Base-by-base conservation (phyloP, 1,140 invertebrate species). In the Calephelis nemesis region DNA sequence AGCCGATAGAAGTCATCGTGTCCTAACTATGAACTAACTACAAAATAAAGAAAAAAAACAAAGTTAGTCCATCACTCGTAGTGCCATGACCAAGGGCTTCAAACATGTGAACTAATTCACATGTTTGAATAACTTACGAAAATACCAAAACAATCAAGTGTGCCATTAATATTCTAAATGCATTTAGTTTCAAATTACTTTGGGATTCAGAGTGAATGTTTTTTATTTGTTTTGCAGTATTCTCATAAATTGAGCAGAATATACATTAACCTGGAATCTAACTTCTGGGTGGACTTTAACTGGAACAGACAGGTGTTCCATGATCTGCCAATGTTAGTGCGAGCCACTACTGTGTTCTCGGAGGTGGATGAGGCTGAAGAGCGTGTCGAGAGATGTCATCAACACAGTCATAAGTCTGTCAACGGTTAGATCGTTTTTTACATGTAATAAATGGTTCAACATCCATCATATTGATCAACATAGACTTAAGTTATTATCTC, bases 281-380 rank as follows among this genome's bases (percentile, higher is more conserved):
- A 83, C 63, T 89, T 91, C 71, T 78, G 83, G 6, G 70, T 89
- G 7, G 73, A 78, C 13, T 88, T 87, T 71, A 72, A 69, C 7
- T 91, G 85, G 88, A 75, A 83, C 19, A 71, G 12, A 63, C 8
- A 1, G 8, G 45, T 47, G 64, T 77, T 40, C 62, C 49, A 4
- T 39, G n/a, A 65, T 0, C 47, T 49, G 2, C 58, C 70, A 2
- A 75, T 83, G 76, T 87, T 73, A 49, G 81, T 89, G 15, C 77
- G 88, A 0, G 76, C 85, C 39, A 80, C 76, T 0, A 75, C 76
- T 0, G 83, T 89, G 10, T 90, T 89, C 77, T 73, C 76, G 0
- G 83, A 88, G 30, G 65, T 75, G 1, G 69, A 79, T 0, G 82
- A 90, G 58, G 77, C 81, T 0, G 76, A 88, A 75, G 84, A 89